Evolutionary conservation across 2,888 invertebrate species (phyloP), one percentile per base, ranked within the genome.

Genomic region (Epinotia ramella): DNA sequence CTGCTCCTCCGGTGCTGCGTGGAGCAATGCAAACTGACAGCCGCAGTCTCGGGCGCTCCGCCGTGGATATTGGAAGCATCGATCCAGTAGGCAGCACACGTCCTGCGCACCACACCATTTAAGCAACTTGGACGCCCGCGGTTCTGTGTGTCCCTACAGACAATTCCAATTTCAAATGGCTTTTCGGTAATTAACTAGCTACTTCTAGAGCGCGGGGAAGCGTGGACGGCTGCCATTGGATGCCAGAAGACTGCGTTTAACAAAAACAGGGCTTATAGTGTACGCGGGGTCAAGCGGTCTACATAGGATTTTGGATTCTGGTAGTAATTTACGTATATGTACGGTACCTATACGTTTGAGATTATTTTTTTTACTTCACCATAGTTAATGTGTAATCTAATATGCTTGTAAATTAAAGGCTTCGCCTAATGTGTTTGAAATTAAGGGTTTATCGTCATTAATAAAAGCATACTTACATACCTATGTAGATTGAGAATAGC

Each of bases 11-110:
- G 96, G 97, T 84, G 96, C 98, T 89, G 97, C 97, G 95, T 98
- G 98, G 88, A 98, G 96, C 88, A 98, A 95, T 87, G 97, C 97
- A 95, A 98, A 98, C 94, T 98, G 97, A 95, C 98, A 98, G 94
- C 97, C 97, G 91, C 98, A 98, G 93, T 98, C 98, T 89, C 97
- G 96, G 82, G 96, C 96, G 90, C 96, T 95, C 89, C 97, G 96
- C 86, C 97, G 95, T 83, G 97, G 96, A 93, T 97, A 97, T 95
- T 97, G 97, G 96, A 97, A 97, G 96, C 97, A 98, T 95, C 97
- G 97, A 94, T 97, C 97, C 96, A 97, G 96, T 83, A 97, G 95
- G 92, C 97, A 97, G 96, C 97, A 97, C 90, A 97, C 97, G 94
- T 97, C 97, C 96, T 96, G 94, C 95, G 94, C 90, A 91, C 90